phyloP scores from a whole-genome alignment of 64 coral and sea anemone species.

The Stichodactyla helianthus region DNA sequence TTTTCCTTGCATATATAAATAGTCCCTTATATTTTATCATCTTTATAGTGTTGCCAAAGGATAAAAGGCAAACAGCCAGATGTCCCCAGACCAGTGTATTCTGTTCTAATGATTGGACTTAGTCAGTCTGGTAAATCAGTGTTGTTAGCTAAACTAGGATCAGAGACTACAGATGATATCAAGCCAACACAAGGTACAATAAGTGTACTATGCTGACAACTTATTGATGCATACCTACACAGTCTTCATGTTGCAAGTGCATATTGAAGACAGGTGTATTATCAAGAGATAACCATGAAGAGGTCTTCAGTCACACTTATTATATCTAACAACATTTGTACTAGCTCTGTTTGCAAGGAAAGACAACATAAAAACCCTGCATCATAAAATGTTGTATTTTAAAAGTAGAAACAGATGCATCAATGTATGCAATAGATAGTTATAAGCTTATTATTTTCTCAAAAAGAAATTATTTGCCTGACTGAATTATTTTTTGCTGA shows the following conservation, averaged over 20 bases:
- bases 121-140: conserved; percentile 86
- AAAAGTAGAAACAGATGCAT: no score
- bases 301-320: no score
- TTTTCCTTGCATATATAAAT: no score
- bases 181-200: conserved; percentile 73
- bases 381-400: no score
- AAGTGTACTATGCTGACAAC: neutral
- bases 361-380: no score
- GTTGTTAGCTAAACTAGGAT: conserved; percentile 69
- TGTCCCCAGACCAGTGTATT: conserved; percentile 64
- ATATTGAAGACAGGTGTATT: neutral
- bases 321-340: no score
- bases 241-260: neutral
- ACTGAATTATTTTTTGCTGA: no score
- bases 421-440: no score
- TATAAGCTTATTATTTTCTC: no score
- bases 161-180: conserved; percentile 64
- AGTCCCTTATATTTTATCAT: neutral
- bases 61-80: conserved; percentile 53
- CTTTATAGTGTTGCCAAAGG: conserved; percentile 72
- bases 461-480: no score
- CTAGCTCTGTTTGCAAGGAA: no score
- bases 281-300: no score
- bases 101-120: conserved; percentile 74
- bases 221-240: neutral